phyloP scores from a whole-genome alignment of 2,797 vertebrate species.

The Phataginus tricuspis region DNA sequence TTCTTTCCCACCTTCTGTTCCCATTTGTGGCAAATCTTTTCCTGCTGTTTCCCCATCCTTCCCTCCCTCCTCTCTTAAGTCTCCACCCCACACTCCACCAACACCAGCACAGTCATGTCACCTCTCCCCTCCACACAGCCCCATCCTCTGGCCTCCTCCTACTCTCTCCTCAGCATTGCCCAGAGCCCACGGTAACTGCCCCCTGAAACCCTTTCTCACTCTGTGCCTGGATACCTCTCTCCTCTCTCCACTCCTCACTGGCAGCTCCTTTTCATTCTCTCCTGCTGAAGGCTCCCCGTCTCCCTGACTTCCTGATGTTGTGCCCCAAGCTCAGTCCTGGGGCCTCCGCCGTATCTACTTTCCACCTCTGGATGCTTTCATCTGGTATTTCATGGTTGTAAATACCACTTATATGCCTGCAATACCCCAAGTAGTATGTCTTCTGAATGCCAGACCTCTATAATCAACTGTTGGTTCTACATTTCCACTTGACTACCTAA shows the following conservation, averaged over 20 bases:
- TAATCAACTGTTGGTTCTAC: background rate
- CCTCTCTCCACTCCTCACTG: background rate
- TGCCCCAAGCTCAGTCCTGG: background rate
- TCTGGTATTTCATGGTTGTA: background rate
- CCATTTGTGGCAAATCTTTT: background rate
- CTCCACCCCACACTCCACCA: background rate
- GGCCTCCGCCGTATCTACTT: background rate
- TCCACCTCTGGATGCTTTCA: too few species aligned
- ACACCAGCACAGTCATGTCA: background rate
- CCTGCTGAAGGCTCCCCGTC: background rate
- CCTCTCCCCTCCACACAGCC: accelerated
- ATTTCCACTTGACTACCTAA: background rate
- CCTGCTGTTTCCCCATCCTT: background rate
- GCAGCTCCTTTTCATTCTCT: background rate
- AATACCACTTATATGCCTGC: too few species aligned
- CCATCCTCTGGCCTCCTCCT: background rate
- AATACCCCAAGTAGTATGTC: background rate
- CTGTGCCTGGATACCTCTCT: background rate
- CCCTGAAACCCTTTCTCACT: background rate
- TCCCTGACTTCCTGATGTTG: background rate
- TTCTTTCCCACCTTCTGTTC: background rate
- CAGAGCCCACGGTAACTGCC: background rate
- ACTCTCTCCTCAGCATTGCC: background rate
- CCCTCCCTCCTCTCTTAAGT: background rate
- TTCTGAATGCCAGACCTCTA: background rate